These are phyloP conservation scores for Lymantria dispar DNA, from an alignment of 2,888 invertebrate species.

Conservation along the genomic window DNA sequence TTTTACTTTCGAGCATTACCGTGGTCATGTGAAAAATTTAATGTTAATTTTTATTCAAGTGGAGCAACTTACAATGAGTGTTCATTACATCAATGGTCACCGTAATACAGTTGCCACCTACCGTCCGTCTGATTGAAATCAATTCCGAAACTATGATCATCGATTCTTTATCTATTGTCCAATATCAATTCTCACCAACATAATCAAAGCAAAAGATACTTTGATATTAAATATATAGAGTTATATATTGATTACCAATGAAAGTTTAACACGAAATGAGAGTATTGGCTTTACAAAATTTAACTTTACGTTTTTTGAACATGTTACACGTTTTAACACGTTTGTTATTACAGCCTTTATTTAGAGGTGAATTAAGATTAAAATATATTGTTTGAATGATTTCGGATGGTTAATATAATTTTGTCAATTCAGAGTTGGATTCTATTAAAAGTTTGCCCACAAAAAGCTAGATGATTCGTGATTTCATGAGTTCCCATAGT, in stretches of 20 bases:
- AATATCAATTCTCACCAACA: constrained; percentile 26
- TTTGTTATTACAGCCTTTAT: not conserved
- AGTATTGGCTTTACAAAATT: not conserved
- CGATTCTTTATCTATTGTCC: constrained; percentile 58
- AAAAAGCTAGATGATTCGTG: constrained; percentile 66
- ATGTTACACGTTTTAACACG: not conserved
- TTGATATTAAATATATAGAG: not conserved
- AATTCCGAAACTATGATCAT: constrained; percentile 63
- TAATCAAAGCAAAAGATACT: constrained; percentile 8
- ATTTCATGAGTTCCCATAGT: constrained; percentile 68
- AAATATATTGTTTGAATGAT: not conserved
- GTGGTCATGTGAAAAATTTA: not conserved
- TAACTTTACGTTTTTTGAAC: not conserved
- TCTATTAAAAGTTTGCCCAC: constrained; percentile 55
- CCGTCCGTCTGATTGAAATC: constrained; percentile 73
- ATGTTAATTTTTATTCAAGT: not conserved
- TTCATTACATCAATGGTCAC: constrained; percentile 23
- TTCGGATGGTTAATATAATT: not conserved
- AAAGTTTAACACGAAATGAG: not conserved
- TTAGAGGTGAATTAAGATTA: not conserved
- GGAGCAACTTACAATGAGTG: constrained; percentile 4
- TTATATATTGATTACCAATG: constrained; percentile 6
- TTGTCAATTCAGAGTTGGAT: constrained; percentile 48
- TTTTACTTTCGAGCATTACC: no score
- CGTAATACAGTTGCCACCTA: constrained; percentile 75